These are phyloP conservation scores for Poeciliopsis occidentalis DNA, from an alignment of 2,113 vertebrate genomes.

Conservation along the genomic window DNA sequence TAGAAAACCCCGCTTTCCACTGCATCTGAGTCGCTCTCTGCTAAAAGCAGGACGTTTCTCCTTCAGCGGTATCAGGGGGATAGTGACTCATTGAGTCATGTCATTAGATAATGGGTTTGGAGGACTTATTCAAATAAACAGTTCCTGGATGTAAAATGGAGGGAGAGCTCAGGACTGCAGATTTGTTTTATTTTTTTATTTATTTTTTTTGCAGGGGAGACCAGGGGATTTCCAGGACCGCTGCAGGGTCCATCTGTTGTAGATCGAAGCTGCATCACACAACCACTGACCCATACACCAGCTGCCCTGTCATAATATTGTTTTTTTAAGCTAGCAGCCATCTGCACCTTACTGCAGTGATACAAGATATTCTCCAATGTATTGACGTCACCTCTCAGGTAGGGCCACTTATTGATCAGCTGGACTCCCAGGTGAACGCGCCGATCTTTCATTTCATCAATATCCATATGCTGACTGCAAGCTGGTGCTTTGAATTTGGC, in stretches of 20 bases:
- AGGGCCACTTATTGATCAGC: slow-evolving; percentile 58
- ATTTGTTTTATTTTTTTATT: not conserved
- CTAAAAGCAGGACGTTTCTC: slow-evolving; percentile 63
- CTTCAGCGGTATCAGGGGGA: slow-evolving; percentile 51
- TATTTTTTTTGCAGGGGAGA: slow-evolving; percentile 60
- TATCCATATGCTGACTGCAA: slow-evolving; percentile 25
- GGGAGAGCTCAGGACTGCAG: slow-evolving; percentile 36
- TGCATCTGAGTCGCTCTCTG: slow-evolving; percentile 29
- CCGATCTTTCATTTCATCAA: slow-evolving; percentile 21
- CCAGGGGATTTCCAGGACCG: slow-evolving; percentile 67
- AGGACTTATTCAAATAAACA: slow-evolving; percentile 71
- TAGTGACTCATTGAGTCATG: slow-evolving; percentile 70
- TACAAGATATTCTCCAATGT: slow-evolving; percentile 36
- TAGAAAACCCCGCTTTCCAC: slow-evolving; percentile 41
- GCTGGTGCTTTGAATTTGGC: slow-evolving; percentile 11
- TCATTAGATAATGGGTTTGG: slow-evolving; percentile 73
- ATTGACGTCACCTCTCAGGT: slow-evolving; percentile 28
- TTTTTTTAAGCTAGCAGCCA: slow-evolving; percentile 68
- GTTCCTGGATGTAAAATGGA: slow-evolving; percentile 63
- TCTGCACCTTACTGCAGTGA: slow-evolving; percentile 49
- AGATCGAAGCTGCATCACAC: slow-evolving; percentile 60
- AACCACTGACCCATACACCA: slow-evolving; percentile 68
- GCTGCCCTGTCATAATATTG: slow-evolving; percentile 69
- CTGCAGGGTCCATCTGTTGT: slow-evolving; percentile 74
- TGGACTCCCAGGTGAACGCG: slow-evolving; percentile 13